Evolutionary conservation across 2,113 vertebrate genomes (phyloP).

Genomic region (Lepisosteus oculatus): DNA sequence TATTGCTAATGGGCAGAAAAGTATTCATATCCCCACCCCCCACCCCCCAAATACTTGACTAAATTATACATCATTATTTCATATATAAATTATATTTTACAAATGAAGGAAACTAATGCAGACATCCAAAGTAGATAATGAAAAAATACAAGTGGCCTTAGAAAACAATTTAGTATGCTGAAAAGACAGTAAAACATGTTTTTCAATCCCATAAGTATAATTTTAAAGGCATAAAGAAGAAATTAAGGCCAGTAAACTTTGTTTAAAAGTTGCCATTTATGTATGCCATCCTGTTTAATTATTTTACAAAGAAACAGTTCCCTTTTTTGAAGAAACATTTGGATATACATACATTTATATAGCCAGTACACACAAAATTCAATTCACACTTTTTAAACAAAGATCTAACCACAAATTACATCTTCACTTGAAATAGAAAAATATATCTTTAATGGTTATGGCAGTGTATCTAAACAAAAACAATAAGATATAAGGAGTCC

Average conservation of each 20-base stretch:
- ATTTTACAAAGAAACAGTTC: conserved; percentile 42
- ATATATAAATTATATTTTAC: too few relatives aligned
- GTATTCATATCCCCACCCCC: too few relatives aligned
- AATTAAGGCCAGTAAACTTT: background rate
- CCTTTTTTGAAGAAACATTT: conserved; percentile 57
- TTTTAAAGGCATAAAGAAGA: too few relatives aligned
- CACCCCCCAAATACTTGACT: too few relatives aligned
- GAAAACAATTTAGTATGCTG: too few relatives aligned
- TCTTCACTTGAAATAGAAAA: conserved; percentile 18
- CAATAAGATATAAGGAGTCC: conserved; percentile 41
- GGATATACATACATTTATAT: conserved; percentile 43
- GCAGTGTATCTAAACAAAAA: conserved; percentile 53
- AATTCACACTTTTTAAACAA: conserved; percentile 33
- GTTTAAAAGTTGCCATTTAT: conserved; percentile 35
- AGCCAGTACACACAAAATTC: conserved; percentile 40
- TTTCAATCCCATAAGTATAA: too few relatives aligned
- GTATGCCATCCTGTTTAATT: background rate
- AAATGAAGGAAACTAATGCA: too few relatives aligned
- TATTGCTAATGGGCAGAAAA: too few relatives aligned
- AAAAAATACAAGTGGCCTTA: too few relatives aligned
- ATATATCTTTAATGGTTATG: conserved; percentile 37
- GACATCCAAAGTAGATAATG: too few relatives aligned
- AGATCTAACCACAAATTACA: conserved; percentile 42
- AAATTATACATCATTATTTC: too few relatives aligned
- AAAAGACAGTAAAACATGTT: too few relatives aligned